Base-by-base conservation (phyloP, 2,113 vertebrate species). In the Vidua chalybeata region DNA sequence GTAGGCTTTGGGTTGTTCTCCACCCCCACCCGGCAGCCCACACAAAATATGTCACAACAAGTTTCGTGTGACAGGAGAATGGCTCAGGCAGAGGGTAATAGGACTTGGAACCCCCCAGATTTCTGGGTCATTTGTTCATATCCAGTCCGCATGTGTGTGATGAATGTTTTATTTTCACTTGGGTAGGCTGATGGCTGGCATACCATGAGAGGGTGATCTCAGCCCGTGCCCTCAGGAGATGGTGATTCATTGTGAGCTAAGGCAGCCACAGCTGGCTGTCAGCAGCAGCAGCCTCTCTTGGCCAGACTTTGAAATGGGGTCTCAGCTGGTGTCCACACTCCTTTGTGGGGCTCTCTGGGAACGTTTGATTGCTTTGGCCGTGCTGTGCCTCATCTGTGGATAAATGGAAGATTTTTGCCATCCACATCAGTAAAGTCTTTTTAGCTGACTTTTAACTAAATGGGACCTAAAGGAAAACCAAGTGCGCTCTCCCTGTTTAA, bases 91-190 rank as follows among this genome's bases (percentile, higher is more conserved):
- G 66, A 91, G 54, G 68, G 51, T 52, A 85, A 63, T 39, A 49
- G 68, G 63, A 68, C 64, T 89, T 59, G 58, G 66, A 95, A 64
- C 52, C 28, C 79, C 46, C 23, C 54, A 56, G 5, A 86, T 94
- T 90, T 96, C 76, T 89, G 87, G 85, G 90, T 89, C 93, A 84
- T 56, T 90, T 94, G 54, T 86, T 95, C 88, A 84, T 88, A 81
- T 61, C 45, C 82, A 86, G 79, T 37, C 76, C 0, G 1, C 7
- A 6, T 14, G 24, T 28, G 26, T 39, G 72, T 74, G 85, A 84
- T 81, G 48, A 74, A 84, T 35, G 56, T 79, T 78, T 96, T 89
- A 49, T 90, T 92, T 95, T 90, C 48, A 31, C 79, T 37, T 17
- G 79, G 84, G 26, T 69, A 59, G 39, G 67, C 22, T 76, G 78